phyloP scores from a whole-genome alignment of 2,888 invertebrate species.

The Andrena marginata region DNA sequence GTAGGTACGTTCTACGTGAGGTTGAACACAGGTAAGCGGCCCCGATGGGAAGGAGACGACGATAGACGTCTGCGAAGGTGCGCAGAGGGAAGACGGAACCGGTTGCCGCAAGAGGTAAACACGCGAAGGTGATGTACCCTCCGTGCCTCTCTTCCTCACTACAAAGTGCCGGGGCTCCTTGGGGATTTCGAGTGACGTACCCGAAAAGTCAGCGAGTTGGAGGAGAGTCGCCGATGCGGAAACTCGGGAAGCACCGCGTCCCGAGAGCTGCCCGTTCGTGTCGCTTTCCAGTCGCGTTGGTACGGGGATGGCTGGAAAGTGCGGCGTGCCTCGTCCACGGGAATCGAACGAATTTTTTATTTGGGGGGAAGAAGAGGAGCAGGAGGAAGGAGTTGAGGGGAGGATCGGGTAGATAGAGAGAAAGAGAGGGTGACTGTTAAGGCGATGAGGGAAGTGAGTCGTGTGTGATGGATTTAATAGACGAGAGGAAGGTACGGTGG shows the following conservation, averaged over 20 bases:
- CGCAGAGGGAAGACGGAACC: constrained; percentile 72
- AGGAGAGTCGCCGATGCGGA: constrained; percentile 29
- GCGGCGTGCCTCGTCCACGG: neutral
- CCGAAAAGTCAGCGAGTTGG: constrained; percentile 68
- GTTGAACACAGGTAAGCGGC: constrained; percentile 45
- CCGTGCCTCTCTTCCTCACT: constrained; percentile 71
- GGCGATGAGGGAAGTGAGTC: neutral
- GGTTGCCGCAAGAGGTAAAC: constrained; percentile 82
- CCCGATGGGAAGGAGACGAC: constrained; percentile 42
- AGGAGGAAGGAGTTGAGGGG: neutral
- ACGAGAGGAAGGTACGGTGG: constrained; percentile 29
- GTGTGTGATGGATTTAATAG: constrained; percentile 45
- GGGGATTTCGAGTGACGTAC: constrained; percentile 71
- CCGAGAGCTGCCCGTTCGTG: constrained; percentile 1
- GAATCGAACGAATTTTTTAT: neutral
- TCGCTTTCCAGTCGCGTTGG: neutral
- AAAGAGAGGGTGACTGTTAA: neutral
- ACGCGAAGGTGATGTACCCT: constrained; percentile 83
- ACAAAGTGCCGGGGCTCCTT: constrained; percentile 71
- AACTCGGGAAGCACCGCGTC: constrained; percentile 32
- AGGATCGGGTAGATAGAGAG: neutral
- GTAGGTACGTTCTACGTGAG: constrained; percentile 41
- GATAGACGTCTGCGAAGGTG: constrained; percentile 36
- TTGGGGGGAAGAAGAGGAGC: neutral
- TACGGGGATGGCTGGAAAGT: too few relatives aligned